A percentile compares a stretch with the other conserved stretches of the same genome.
Evolutionary conservation across 2,113 vertebrate genomes (phyloP).

Genomic region (Silurus asotus): DNA sequence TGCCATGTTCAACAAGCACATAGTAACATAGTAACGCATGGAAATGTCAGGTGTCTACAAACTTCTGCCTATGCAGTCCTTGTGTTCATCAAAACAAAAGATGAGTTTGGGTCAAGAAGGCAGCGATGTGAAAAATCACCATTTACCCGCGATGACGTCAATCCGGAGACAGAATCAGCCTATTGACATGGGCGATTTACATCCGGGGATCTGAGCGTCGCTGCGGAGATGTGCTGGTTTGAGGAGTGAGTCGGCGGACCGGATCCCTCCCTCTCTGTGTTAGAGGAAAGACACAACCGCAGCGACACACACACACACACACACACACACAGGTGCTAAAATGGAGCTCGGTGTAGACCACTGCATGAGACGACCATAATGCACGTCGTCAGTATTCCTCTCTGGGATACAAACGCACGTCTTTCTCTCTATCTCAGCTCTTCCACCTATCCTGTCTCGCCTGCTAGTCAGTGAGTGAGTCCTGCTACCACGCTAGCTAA

Average conservation of each 20-base stretch:
- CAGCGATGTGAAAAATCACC: too few species aligned
- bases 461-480: constrained; percentile 16
- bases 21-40: too few species aligned
- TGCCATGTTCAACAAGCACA: too few species aligned
- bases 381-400: neutral
- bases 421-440: neutral
- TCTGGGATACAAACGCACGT: neutral
- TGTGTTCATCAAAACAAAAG: too few species aligned
- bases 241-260: neutral
- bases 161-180: constrained; percentile 30
- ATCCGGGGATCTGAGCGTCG: constrained; percentile 46
- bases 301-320: neutral
- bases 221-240: constrained; percentile 32
- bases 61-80: too few species aligned
- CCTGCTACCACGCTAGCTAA: constrained; percentile 32
- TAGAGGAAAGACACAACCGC: neutral
- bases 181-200: constrained; percentile 39
- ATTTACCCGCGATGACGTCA: constrained; percentile 40
- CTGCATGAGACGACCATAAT: constrained; percentile 5
- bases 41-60: too few species aligned
- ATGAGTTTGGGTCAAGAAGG: too few species aligned
- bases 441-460: neutral
- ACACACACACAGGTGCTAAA: neutral
- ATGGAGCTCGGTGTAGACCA: neutral
- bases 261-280: neutral